Evolutionary conservation across 1,140 invertebrate species (phyloP).

Genomic region (Microplitis demolitor): DNA sequence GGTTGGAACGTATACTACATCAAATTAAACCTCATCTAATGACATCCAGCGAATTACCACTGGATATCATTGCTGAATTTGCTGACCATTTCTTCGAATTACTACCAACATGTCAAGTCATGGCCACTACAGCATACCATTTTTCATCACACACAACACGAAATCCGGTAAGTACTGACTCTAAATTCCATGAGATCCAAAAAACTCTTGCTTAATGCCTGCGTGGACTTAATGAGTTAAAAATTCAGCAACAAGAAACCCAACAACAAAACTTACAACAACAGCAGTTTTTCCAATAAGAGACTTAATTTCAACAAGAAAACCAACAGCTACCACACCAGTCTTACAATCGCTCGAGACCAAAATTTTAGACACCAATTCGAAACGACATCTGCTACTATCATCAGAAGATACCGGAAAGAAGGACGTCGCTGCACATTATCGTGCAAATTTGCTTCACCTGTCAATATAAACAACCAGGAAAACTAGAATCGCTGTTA

Average conservation of each 20-base stretch:
- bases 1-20: conserved; percentile 28
- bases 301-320: no score
- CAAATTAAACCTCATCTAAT: conserved; percentile 8
- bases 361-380: no score
- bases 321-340: not conserved
- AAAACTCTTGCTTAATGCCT: not conserved
- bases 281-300: not conserved
- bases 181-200: not conserved
- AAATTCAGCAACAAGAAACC: not conserved
- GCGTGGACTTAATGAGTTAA: not conserved
- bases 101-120: not conserved
- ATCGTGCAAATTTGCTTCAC: no score
- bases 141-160: no score
- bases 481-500: no score
- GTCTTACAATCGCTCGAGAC: not conserved
- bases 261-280: not conserved
- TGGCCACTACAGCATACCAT: not conserved
- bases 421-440: no score
- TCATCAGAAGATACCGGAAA: no score
- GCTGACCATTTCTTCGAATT: conserved; percentile 10
- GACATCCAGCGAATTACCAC: not conserved
- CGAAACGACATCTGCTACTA: no score
- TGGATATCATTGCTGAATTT: conserved; percentile 10
- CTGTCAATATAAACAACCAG: no score
- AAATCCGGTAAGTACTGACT: not conserved